Evolutionary conservation across 2,113 vertebrate genomes (phyloP).

Genomic region (Phrynosoma blainvillii): DNA sequence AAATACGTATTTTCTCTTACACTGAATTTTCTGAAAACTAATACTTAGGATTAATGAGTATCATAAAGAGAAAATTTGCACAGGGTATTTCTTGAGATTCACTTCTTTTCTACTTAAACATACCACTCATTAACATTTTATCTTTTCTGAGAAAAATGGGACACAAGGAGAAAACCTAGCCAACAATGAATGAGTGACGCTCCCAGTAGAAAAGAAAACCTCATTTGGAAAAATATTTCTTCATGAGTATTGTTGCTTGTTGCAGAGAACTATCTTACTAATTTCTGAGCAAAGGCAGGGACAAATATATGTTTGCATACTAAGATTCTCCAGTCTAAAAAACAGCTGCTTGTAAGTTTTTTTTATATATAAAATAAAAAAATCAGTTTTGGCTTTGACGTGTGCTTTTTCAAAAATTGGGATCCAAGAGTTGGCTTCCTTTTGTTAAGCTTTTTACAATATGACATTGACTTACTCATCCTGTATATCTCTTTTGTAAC

Average conservation of each 20-base stretch:
- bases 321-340: conserved; percentile 46
- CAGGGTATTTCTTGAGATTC: conserved; percentile 42
- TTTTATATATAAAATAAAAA: background rate
- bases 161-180: conserved; percentile 44
- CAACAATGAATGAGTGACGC: conserved; percentile 43
- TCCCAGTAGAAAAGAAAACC: conserved; percentile 55
- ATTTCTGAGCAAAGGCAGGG: conserved; percentile 40
- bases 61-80: conserved; percentile 40
- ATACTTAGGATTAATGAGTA: conserved; percentile 37
- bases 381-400: conserved; percentile 25
- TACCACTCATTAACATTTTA: conserved; percentile 35
- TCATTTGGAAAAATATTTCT: conserved; percentile 43
- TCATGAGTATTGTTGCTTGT: conserved; percentile 3
- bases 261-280: conserved; percentile 40
- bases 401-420: conserved; percentile 16
- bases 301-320: conserved; percentile 48
- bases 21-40: conserved; percentile 51
- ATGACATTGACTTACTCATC: conserved; percentile 46
- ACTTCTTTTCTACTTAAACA: conserved; percentile 37
- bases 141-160: conserved; percentile 57
- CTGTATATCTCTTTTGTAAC: conserved; percentile 46
- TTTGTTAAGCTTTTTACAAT: conserved; percentile 47
- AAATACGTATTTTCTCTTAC: conserved; percentile 63
- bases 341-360: conserved; percentile 29
- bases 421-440: conserved; percentile 33